A percentile compares a stretch with the other conserved stretches of the same genome.
phyloP scores from a whole-genome alignment of 2,888 invertebrate genomes.

The Epinotia bilunana region DNA sequence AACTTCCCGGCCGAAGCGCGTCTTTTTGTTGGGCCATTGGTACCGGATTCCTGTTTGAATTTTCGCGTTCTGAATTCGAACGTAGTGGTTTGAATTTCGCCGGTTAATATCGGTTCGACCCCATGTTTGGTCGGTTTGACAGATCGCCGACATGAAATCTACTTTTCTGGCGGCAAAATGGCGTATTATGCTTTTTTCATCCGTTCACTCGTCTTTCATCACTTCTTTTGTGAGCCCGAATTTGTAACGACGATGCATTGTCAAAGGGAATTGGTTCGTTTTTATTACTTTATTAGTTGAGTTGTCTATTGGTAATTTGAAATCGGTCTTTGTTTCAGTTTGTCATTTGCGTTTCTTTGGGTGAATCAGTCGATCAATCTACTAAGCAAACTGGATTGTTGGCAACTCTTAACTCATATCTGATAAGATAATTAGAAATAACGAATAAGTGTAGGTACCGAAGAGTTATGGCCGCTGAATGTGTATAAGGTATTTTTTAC shows the following conservation, averaged over 20 bases:
- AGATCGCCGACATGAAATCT: conserved; percentile 81
- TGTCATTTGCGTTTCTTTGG: conserved; percentile 39
- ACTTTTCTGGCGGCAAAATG: conserved; percentile 79
- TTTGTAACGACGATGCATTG: conserved; percentile 69
- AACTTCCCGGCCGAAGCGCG: conserved; percentile 65
- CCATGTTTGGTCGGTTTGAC: conserved; percentile 81
- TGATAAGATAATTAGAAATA: conserved; percentile 18
- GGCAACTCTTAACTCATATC: conserved; percentile 26
- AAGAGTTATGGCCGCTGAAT: conserved; percentile 9
- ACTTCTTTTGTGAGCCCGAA: conserved; percentile 79
- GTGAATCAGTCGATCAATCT: conserved; percentile 49
- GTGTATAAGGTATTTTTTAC: conserved; percentile 48
- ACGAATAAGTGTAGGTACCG: not conserved
- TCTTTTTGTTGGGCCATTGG: conserved; percentile 79
- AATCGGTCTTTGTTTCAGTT: conserved; percentile 51
- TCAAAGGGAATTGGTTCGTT: conserved; percentile 71
- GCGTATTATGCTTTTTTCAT: conserved; percentile 81
- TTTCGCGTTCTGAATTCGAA: conserved; percentile 59
- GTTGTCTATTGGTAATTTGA: conserved; percentile 48
- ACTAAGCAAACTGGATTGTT: conserved; percentile 25
- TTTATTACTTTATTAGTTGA: conserved; percentile 70
- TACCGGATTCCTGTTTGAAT: conserved; percentile 65
- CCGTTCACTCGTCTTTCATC: conserved; percentile 79
- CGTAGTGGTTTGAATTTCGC: conserved; percentile 64
- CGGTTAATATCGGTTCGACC: conserved; percentile 68